Percentiles rank a stretch among this genome's conserved stretches.
phyloP scores from a whole-genome alignment of 2,797 vertebrate species.

The Sternarchorhynchus goeldii region DNA sequence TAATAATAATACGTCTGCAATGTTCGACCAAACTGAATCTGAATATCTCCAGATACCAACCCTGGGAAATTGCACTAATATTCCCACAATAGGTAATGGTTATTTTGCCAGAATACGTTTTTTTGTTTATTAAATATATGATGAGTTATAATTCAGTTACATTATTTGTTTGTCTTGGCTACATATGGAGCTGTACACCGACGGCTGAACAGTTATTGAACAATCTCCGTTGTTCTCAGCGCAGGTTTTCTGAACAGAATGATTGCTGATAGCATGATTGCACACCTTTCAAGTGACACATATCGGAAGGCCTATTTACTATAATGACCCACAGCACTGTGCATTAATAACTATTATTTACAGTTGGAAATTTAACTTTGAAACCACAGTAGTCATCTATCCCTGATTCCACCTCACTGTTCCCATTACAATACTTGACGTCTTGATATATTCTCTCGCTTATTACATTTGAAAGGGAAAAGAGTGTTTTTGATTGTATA shows the following conservation, averaged over 20 bases:
- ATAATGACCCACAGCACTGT: not conserved
- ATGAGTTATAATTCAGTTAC: too few species aligned
- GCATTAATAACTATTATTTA: not conserved
- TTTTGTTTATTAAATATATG: not conserved
- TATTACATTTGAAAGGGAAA: conserved; percentile 33
- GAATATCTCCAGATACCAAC: not conserved
- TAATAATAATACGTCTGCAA: not conserved
- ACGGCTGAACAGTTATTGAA: too few species aligned
- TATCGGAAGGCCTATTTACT: not conserved
- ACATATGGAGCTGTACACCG: too few species aligned
- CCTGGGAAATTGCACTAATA: not conserved
- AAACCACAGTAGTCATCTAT: not conserved
- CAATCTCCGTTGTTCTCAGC: too few species aligned
- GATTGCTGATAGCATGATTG: not conserved
- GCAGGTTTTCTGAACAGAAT: too few species aligned
- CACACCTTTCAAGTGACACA: not conserved
- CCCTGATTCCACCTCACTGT: not conserved
- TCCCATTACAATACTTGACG: not conserved
- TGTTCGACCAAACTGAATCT: not conserved
- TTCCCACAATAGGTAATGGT: too few species aligned
- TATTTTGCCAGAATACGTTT: not conserved
- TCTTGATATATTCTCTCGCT: conserved; percentile 28
- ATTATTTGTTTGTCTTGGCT: too few species aligned
- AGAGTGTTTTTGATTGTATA: conserved; percentile 42
- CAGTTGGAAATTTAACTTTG: too few species aligned